Conservation (phyloP, 2,797 vertebrate species). For the Urophycis tenuis region DNA sequence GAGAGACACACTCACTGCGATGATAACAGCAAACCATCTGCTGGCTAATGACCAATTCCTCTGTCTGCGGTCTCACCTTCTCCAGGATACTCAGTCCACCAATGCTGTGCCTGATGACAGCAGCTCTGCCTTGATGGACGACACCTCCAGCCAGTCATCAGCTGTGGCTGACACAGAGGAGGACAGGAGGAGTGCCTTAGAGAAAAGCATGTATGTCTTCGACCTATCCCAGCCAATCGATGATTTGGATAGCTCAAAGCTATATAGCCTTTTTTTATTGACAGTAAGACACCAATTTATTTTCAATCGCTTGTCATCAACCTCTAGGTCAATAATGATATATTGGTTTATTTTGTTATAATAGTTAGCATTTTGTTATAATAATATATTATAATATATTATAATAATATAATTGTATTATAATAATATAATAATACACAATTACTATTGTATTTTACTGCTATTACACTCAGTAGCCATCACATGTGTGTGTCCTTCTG, state of each 20-base stretch:
- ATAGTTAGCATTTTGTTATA: no score
- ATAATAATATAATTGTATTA: no score
- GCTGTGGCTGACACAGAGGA: conserved; percentile 75
- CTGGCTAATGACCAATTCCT: conserved; percentile 43
- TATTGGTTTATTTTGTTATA: neutral
- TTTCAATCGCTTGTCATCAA: neutral
- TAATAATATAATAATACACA: no score
- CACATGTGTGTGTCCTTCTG: conserved; percentile 3
- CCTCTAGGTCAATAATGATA: neutral
- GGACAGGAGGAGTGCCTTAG: conserved; percentile 80
- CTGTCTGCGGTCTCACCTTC: conserved; percentile 25
- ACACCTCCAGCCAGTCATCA: conserved; percentile 72
- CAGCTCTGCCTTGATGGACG: conserved; percentile 66
- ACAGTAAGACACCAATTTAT: neutral
- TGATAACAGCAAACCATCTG: conserved; percentile 22
- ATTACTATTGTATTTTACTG: neutral
- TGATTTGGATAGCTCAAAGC: neutral
- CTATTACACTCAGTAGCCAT: neutral
- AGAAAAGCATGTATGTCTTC: conserved; percentile 85
- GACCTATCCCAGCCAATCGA: neutral
- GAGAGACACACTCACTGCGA: conserved; percentile 2
- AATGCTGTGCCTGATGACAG: conserved; percentile 65
- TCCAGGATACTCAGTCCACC: conserved; percentile 64
- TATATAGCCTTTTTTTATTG: no score
- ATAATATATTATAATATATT: no score